phyloP scores from a whole-genome alignment of 2,888 invertebrate genomes.

The Drosophila prostipennis region DNA sequence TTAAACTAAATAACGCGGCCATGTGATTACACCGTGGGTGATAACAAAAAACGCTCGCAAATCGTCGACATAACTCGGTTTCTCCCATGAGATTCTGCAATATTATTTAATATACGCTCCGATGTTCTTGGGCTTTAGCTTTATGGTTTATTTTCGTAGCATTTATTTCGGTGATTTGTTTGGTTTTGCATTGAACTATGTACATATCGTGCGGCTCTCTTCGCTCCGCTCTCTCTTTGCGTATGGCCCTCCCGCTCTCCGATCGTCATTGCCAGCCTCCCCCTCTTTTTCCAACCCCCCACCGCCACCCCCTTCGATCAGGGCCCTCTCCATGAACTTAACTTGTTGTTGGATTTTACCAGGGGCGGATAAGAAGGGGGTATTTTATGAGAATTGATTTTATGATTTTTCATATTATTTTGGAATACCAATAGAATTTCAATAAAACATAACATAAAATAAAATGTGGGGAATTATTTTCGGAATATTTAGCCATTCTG shows the following conservation, averaged over 20 bases:
- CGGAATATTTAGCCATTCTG: too few relatives aligned
- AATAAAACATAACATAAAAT: too few relatives aligned
- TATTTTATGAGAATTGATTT: neutral
- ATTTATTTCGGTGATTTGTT: conserved; percentile 70
- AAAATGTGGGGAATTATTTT: too few relatives aligned
- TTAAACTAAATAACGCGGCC: conserved; percentile 15
- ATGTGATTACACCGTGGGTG: conserved; percentile 23
- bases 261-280: conserved; percentile 36
- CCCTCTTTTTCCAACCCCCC: neutral
- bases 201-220: conserved; percentile 36
- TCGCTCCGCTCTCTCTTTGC: neutral
- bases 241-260: neutral
- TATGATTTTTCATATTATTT: too few relatives aligned
- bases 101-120: conserved; percentile 11
- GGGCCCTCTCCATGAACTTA: conserved; percentile 38
- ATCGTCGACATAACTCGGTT: conserved; percentile 1
- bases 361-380: neutral
- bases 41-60: conserved; percentile 8
- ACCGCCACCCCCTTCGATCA: conserved; percentile 15
- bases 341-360: neutral
- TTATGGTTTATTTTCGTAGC: conserved; percentile 71
- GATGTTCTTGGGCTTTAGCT: conserved; percentile 51
- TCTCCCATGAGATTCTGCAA: conserved; percentile 6
- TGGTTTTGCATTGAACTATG: conserved; percentile 64
- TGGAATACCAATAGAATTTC: too few relatives aligned